Evolutionary conservation across 2,113 vertebrate species (phyloP), one percentile per base, ranked within the genome.

Genomic region (Callospermophilus lateralis): DNA sequence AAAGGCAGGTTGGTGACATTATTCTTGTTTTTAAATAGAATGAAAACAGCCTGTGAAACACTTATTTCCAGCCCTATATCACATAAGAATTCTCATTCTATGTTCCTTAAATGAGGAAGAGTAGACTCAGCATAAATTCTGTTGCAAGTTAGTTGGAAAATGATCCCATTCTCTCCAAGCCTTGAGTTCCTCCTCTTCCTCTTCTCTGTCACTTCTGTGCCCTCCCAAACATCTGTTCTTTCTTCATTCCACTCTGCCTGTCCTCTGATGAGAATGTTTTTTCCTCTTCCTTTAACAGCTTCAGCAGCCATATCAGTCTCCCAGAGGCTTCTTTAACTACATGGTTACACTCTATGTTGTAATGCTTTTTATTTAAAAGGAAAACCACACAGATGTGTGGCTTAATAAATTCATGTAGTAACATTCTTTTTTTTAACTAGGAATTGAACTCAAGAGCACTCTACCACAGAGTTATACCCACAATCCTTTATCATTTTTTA

Each of bases 21-120:
- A 73, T 94, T 81, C 51, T 77, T 83, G 30, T 63, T 76, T 87
- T 81, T 39, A 96, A 96, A 92, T 76, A 26, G 85, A 86, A 67
- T n/a, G 93, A 74, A 88, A 93, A 45, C 4, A 96, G 15, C 24
- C 58, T 45, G 2, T 83, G 79, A 86, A 95, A 87, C 55, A 76
- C 34, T 96, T 93, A 26, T 84, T 92, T 89, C 45, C 93, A 32
- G 45, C 37, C 55, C 42, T n/a, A 77, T 39, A 74, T 37, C 32
- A 61, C 15, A 91, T 51, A 77, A 45, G 68, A 32, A 86, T 32
- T 39, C 26, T 95, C 61, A 67, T 22, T 58, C 76, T 45, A 30
- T 19, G 8, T 37, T 74, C 63, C 30, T 91, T 88, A 67, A 85
- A 63, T 72, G 13, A 95, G 34, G 12, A 92, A 74, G 12, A 70